These are phyloP conservation scores for Notoglanidium macrostoma DNA, from an alignment of 2,797 vertebrate genomes.

Conservation along the genomic window DNA sequence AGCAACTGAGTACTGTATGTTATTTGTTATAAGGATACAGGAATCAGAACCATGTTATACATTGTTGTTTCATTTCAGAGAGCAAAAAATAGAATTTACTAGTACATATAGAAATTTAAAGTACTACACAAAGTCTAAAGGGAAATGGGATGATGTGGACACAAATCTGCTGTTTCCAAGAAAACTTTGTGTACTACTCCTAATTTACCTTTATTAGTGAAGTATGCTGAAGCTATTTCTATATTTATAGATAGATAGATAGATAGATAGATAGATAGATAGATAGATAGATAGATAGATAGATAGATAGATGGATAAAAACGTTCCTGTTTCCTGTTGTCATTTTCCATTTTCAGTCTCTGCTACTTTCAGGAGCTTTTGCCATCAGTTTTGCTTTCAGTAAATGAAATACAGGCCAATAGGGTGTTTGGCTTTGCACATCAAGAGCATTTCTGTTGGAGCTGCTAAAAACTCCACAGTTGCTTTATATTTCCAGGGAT, in stretches of 20 bases:
- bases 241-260: neutral
- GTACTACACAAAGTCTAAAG: neutral
- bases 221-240: neutral
- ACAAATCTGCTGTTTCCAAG: neutral
- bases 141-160: neutral
- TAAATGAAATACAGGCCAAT: neutral
- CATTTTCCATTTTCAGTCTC: neutral
- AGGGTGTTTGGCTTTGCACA: neutral
- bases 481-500: neutral
- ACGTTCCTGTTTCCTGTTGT: neutral
- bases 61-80: neutral
- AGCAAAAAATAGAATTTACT: neutral
- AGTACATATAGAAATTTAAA: neutral
- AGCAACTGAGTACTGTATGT: neutral
- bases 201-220: neutral
- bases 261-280: too few species aligned
- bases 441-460: neutral
- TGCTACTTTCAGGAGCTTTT: neutral
- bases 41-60: neutral
- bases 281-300: too few species aligned
- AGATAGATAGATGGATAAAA: too few species aligned
- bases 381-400: neutral
- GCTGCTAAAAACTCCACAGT: neutral
- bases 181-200: neutral
- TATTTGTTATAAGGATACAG: neutral